Evolutionary conservation across 2,113 vertebrate species (phyloP).

Genomic region (Myiagra hebetior): DNA sequence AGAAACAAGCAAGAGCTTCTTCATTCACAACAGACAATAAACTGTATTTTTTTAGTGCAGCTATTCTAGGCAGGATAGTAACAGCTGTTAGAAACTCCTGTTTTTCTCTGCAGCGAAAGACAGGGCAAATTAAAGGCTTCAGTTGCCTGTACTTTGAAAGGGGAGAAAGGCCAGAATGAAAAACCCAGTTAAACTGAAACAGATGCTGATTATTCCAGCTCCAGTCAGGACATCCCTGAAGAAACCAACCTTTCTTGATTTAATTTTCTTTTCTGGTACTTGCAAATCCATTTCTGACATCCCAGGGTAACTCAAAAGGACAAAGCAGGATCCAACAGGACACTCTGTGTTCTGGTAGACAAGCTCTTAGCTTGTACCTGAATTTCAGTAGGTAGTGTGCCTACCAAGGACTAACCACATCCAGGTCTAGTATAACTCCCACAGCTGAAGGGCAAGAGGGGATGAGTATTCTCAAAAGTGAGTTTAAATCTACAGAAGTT

Average conservation of each 20-base stretch:
- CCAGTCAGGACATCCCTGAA: not conserved
- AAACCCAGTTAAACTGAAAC: constrained; percentile 41
- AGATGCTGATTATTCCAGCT: constrained; percentile 34
- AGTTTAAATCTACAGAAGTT: not conserved
- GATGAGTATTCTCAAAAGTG: not conserved
- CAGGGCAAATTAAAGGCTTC: constrained; percentile 48
- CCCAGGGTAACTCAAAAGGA: not conserved
- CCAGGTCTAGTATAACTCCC: not conserved
- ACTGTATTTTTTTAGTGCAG: not conserved
- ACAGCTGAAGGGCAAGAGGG: not conserved
- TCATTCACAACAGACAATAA: constrained; percentile 26
- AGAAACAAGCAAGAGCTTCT: constrained; percentile 23
- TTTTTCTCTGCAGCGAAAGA: constrained; percentile 16
- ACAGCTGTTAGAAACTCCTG: constrained; percentile 9
- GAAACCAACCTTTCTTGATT: not conserved
- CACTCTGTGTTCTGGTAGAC: not conserved
- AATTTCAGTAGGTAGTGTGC: not conserved
- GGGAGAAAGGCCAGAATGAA: constrained; percentile 25
- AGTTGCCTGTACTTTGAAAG: constrained; percentile 12
- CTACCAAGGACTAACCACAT: not conserved
- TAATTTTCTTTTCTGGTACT: not conserved
- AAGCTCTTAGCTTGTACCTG: not conserved
- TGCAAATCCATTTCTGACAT: not conserved
- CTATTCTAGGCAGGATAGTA: not conserved
- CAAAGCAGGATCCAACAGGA: not conserved